phyloP scores from a whole-genome alignment of 2,113 vertebrate species.

The Cyanocitta stelleri region DNA sequence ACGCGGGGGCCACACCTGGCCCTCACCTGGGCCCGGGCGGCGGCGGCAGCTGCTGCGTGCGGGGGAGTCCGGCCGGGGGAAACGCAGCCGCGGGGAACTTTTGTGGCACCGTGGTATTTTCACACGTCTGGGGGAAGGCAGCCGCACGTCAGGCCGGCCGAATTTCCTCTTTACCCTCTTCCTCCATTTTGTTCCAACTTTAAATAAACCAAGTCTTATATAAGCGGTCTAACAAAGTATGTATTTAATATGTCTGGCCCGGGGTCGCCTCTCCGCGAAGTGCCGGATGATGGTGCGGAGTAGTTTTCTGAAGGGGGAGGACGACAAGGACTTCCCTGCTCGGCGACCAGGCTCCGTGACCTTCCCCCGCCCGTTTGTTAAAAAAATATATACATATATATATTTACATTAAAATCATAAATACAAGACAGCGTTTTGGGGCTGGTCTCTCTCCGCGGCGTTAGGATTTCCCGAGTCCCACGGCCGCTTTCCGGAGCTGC shows the following conservation, averaged over 20 bases:
- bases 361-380: background rate
- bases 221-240: background rate
- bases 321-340: background rate
- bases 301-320: background rate
- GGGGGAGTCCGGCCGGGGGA: background rate
- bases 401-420: background rate
- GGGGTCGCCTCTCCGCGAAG: background rate
- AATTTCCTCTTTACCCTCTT: background rate
- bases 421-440: too few species aligned
- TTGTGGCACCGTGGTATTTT: background rate
- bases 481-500: background rate
- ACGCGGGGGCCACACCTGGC: background rate
- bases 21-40: background rate
- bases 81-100: background rate
- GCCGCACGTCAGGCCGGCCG: background rate
- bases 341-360: background rate
- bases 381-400: background rate
- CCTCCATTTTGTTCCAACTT: conserved; percentile 63
- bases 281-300: background rate
- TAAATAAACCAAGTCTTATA: conserved; percentile 13
- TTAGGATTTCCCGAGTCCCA: background rate
- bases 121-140: background rate
- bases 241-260: conserved; percentile 5
- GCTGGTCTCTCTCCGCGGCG: background rate
- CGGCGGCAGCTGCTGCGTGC: background rate